Conservation (phyloP, 2,888 invertebrate species). For the Syritta pipiens region DNA sequence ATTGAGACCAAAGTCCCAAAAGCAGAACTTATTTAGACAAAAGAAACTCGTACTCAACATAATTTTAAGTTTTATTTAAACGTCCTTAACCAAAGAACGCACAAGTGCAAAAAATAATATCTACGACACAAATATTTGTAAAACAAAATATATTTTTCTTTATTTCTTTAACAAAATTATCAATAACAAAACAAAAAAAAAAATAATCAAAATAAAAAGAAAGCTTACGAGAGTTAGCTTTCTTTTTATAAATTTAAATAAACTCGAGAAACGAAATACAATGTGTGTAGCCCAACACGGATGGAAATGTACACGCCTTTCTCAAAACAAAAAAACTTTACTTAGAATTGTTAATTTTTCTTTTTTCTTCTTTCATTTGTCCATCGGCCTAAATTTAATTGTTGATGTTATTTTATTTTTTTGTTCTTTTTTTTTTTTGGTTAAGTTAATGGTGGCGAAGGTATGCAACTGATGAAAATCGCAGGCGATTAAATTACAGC, state of each 20-base stretch:
- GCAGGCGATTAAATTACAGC: slow-evolving; percentile 73
- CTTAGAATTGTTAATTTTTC: slow-evolving; percentile 11
- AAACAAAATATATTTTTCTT: slow-evolving; percentile 25
- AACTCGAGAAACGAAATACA: slow-evolving; percentile 4
- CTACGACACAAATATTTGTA: no score
- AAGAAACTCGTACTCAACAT: no score
- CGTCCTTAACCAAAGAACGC: no score
- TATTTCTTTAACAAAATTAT: slow-evolving; percentile 34
- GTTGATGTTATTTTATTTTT: background rate
- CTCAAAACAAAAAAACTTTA: background rate
- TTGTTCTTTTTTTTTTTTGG: slow-evolving; percentile 22
- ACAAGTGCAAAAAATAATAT: no score
- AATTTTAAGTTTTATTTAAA: no score
- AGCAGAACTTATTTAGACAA: no score
- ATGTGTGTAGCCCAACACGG: background rate
- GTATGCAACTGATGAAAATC: slow-evolving; percentile 27
- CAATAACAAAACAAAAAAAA: slow-evolving; percentile 27
- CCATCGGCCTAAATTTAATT: background rate
- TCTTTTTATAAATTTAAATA: background rate
- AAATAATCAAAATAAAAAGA: background rate
- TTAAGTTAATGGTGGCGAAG: slow-evolving; percentile 42
- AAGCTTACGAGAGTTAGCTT: no score
- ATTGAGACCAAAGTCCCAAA: no score
- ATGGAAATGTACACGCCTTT: slow-evolving; percentile 3
- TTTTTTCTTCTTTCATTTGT: background rate